Evolutionary conservation across 1,140 invertebrate species (phyloP).

Genomic region (Chionoecetes opilio): DNA sequence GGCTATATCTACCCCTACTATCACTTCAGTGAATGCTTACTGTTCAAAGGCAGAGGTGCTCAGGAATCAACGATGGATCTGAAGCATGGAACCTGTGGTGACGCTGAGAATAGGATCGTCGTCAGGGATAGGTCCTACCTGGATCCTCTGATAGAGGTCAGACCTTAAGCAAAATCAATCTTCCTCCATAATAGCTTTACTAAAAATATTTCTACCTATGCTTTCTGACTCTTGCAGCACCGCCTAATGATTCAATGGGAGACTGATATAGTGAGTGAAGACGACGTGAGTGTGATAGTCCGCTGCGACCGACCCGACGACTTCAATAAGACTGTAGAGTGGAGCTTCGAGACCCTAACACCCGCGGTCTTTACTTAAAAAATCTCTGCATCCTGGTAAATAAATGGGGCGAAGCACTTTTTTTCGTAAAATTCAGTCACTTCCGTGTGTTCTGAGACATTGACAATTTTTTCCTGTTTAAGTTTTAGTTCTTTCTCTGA

Average conservation of each 20-base stretch:
- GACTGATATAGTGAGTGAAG: constrained; percentile 80
- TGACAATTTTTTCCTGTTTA: no score
- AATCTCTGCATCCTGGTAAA: constrained; percentile 80
- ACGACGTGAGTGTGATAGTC: constrained; percentile 81
- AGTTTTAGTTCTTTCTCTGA: no score
- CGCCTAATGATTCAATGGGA: constrained; percentile 82
- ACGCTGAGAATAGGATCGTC: constrained; percentile 50
- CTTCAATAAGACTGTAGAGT: constrained; percentile 82
- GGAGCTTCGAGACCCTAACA: constrained; percentile 76
- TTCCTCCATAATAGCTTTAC: no score
- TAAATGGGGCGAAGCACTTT: no score
- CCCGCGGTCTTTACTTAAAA: constrained; percentile 54
- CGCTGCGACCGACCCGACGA: constrained; percentile 82
- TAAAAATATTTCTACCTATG: background rate
- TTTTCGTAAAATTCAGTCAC: no score
- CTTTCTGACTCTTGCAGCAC: constrained; percentile 68
- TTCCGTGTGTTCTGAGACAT: no score
- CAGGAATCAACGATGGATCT: constrained; percentile 69
- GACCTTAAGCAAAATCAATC: no score
- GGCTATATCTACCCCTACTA: constrained; percentile 81
- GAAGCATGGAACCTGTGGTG: constrained; percentile 81
- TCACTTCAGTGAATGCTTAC: constrained; percentile 79
- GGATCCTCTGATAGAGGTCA: constrained; percentile 81
- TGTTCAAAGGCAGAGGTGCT: constrained; percentile 78
- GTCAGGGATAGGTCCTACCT: constrained; percentile 54